A percentile compares a stretch with the other conserved stretches of the same genome.
Conservation (phyloP, 2,113 vertebrate genomes). For the Notarius lentiginosus region DNA sequence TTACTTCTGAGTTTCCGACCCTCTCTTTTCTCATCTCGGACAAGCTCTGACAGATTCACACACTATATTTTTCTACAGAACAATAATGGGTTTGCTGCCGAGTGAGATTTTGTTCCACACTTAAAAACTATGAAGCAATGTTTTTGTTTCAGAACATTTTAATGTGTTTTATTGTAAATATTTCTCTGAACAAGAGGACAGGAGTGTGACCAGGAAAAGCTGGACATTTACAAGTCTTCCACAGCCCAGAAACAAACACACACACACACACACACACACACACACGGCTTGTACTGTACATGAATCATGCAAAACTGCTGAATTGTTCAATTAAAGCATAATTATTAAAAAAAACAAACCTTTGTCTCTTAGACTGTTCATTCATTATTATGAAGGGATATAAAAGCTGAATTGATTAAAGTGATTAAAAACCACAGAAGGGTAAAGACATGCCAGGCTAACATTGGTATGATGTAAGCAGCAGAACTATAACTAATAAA, state of each 20-base stretch:
- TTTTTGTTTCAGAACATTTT: not conserved
- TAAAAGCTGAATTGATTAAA: too few species aligned
- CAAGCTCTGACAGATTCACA: not conserved
- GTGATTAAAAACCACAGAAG: too few species aligned
- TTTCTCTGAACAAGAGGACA: not conserved
- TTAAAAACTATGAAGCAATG: not conserved
- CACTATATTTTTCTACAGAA: constrained; percentile 9
- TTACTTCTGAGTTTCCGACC: not conserved
- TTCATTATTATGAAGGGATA: not conserved
- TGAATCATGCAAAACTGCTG: constrained; percentile 33
- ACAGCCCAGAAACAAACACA: constrained; percentile 28
- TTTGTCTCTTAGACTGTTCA: not conserved
- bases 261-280: constrained; percentile 26
- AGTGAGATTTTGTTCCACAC: not conserved
- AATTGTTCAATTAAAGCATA: constrained; percentile 37
- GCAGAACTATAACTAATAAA: too few species aligned
- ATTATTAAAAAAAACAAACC: constrained; percentile 1
- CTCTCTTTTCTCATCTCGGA: not conserved
- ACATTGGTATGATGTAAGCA: too few species aligned
- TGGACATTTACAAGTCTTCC: constrained; percentile 43
- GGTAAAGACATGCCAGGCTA: too few species aligned
- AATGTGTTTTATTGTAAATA: constrained; percentile 1
- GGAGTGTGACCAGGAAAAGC: not conserved
- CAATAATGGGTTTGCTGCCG: not conserved
- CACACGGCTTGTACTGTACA: constrained; percentile 25